phyloP scores from a whole-genome alignment of 2,113 vertebrate species.

The Naja naja region DNA sequence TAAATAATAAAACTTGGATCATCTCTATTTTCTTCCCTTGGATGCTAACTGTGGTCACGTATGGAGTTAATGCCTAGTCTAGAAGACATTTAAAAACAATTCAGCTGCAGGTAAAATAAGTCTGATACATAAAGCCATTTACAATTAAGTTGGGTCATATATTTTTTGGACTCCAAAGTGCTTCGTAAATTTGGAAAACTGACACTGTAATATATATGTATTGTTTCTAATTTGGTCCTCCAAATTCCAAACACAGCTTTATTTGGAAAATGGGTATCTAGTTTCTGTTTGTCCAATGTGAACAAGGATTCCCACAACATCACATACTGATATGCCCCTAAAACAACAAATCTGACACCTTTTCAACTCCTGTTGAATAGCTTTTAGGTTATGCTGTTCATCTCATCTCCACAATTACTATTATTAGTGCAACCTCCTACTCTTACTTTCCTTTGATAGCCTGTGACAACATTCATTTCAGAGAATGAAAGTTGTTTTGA shows the following conservation, averaged over 20 bases:
- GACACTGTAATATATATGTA: slow-evolving; percentile 47
- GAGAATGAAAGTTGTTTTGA: slow-evolving; percentile 57
- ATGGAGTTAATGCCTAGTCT: neutral
- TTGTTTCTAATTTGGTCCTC: slow-evolving; percentile 11
- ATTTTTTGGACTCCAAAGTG: neutral
- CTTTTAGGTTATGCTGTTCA: slow-evolving; percentile 35
- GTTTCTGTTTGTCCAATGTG: slow-evolving; percentile 23
- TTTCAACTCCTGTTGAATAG: slow-evolving; percentile 39
- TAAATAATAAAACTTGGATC: neutral
- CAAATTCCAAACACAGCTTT: neutral
- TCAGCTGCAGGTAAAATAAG: neutral
- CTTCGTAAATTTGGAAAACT: slow-evolving; percentile 33
- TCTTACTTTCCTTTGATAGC: slow-evolving; percentile 38
- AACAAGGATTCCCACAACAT: slow-evolving; percentile 41
- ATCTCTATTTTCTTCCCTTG: neutral
- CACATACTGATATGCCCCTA: slow-evolving; percentile 20
- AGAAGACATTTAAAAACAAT: neutral
- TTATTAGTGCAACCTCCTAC: slow-evolving; percentile 39
- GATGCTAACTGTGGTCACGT: neutral
- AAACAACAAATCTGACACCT: slow-evolving; percentile 12
- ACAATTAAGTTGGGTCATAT: slow-evolving; percentile 35
- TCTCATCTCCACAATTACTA: slow-evolving; percentile 45
- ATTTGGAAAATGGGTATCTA: slow-evolving; percentile 35
- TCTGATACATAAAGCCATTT: slow-evolving; percentile 49
- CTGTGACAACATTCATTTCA: slow-evolving; percentile 48